Evolutionary conservation across 2,797 vertebrate species (phyloP), one percentile per base, ranked within the genome.

Genomic region (Neoniphon sammara): DNA sequence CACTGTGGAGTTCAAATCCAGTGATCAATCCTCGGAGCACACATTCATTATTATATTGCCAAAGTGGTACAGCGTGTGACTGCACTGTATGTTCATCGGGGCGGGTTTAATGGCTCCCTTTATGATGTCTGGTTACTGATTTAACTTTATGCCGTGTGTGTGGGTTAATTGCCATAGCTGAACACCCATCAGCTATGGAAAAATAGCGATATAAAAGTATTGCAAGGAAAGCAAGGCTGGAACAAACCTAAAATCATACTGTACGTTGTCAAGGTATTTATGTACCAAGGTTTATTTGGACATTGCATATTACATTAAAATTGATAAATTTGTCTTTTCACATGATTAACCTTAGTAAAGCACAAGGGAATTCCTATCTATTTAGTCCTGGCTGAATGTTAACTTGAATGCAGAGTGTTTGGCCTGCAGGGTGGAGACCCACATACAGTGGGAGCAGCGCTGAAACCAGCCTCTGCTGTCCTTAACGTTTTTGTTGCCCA

Each of bases 121-220:
- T 89, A 90, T 85, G 61, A 72, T 21, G 3, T 58, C 78, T 91
- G 69, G 88, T 91, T 91, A 91, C 60, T 91, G 47, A 92, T 92
- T 93, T 66, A 84, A 84, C 74, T 69, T 73, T 47, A 52, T 62
- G 44, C 4, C 60, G n/a, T 49, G 4, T 55, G 20, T 21, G n/a
- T 18, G 20, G 23, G 17, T 27, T 12, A 42, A 9, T 7, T 0
- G 2, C 20, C 31, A 17, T 30, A 39, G 30, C 6, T 54, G 2
- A 50, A n/a, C 54, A 74, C 20, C 0, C 42, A 21, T 0, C 3
- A 4, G 15, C 30, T 58, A 61, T 46, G 21, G 21, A 56, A 20
- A 44, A 52, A 56, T 39, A 21, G 1, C 10, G 27, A n/a, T 1
- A 59, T 11, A 2, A 70, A 55, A 36, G 17, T 2, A 8, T 10